These are phyloP conservation scores for Eupithecia pulchellata DNA, from an alignment of 2,888 invertebrate genomes.

Conservation along the genomic window DNA sequence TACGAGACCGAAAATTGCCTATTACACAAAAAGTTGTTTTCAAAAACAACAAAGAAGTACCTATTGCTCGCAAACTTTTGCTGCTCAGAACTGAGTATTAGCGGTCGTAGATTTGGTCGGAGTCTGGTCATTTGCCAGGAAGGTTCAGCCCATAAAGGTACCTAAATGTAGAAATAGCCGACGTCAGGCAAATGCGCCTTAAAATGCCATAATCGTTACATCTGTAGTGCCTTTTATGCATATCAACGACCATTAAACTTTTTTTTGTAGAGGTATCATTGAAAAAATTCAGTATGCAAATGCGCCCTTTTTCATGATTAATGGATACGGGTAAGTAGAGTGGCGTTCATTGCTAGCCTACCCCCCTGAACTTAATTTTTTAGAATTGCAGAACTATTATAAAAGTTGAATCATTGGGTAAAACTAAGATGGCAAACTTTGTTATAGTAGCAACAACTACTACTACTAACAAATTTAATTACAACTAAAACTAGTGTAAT, in stretches of 20 bases:
- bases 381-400: too few species aligned
- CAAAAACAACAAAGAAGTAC: not conserved
- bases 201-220: not conserved
- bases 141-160: not conserved
- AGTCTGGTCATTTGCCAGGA: not conserved
- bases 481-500: too few species aligned
- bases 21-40: not conserved
- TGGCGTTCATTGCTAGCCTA: too few species aligned
- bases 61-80: too few species aligned
- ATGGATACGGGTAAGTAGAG: not conserved
- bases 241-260: not conserved
- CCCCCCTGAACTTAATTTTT: too few species aligned
- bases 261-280: not conserved
- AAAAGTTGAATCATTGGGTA: not conserved
- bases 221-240: not conserved
- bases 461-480: too few species aligned
- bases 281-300: slow-evolving; percentile 2
- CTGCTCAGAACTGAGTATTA: too few species aligned
- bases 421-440: too few species aligned
- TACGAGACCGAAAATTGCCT: not conserved
- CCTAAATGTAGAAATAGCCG: not conserved
- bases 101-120: too few species aligned
- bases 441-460: too few species aligned
- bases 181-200: not conserved
- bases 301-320: not conserved